A percentile compares a stretch with the other conserved stretches of the same genome.
phyloP scores from a whole-genome alignment of 2,113 vertebrate species.

The Lipotes vexillifer region DNA sequence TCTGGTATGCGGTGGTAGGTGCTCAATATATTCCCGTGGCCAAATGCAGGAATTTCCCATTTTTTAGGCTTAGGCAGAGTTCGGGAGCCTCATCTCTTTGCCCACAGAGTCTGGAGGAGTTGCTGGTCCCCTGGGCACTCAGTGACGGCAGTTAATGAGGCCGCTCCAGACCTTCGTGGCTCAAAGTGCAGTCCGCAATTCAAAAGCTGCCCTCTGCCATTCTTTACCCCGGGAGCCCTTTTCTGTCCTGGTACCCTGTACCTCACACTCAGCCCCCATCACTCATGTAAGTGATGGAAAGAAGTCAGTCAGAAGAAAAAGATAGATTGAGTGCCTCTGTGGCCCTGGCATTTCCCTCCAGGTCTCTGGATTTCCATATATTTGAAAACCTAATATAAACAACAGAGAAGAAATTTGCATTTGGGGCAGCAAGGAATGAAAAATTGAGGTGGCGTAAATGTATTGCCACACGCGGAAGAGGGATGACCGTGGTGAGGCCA shows the following conservation, averaged over 20 bases:
- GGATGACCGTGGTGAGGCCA: constrained; percentile 80
- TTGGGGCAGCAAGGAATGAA: constrained; percentile 86
- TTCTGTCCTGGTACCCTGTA: background rate
- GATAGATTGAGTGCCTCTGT: constrained; percentile 80
- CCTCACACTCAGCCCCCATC: background rate
- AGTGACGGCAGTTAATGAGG: accelerated
- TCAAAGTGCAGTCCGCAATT: background rate
- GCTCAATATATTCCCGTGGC: background rate
- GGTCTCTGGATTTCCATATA: constrained; percentile 88
- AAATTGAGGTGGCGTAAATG: constrained; percentile 84
- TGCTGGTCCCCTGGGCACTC: accelerated
- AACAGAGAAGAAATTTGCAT: constrained; percentile 88
- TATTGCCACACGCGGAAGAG: constrained; percentile 82
- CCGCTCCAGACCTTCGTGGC: background rate
- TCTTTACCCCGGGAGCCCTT: accelerated
- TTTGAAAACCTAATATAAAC: constrained; percentile 92
- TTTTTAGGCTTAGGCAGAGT: background rate
- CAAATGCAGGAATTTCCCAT: accelerated
- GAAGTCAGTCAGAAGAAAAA: constrained; percentile 78
- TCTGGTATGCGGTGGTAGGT: background rate
- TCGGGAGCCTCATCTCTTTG: background rate
- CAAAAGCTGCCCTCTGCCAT: accelerated
- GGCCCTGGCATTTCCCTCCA: constrained; percentile 87
- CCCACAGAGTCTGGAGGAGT: background rate
- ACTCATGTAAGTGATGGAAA: constrained; percentile 44